phyloP scores from a whole-genome alignment of 1,140 invertebrate genomes.

The Tetragnatha versicolor region DNA sequence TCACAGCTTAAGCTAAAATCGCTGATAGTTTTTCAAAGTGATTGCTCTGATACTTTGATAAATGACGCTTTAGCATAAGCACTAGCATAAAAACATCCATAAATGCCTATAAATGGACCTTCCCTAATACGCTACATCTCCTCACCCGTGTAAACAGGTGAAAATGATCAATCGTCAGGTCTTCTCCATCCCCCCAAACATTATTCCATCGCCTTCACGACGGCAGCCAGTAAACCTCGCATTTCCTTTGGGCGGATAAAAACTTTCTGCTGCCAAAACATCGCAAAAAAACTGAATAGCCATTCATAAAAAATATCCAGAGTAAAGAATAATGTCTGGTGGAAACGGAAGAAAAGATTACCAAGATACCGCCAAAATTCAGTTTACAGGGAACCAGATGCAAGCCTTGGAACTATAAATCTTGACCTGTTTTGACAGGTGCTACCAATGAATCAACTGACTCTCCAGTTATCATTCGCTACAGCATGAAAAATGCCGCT shows the following conservation, averaged over 20 bases:
- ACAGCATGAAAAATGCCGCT: slow-evolving; percentile 33
- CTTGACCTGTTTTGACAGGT: slow-evolving; percentile 50
- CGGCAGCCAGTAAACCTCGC: neutral
- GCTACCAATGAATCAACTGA: slow-evolving; percentile 40
- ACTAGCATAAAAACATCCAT: no score
- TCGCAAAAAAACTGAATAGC: slow-evolving; percentile 2
- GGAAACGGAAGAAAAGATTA: slow-evolving; percentile 35
- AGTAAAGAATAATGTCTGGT: neutral
- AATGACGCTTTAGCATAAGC: no score
- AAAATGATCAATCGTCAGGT: neutral
- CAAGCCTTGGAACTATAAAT: slow-evolving; percentile 39
- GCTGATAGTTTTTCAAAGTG: no score
- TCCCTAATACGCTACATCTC: no score
- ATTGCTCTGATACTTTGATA: no score
- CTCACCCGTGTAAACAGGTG: neutral
- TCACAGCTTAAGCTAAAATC: no score
- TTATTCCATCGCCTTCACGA: neutral
- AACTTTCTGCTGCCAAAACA: slow-evolving; percentile 37
- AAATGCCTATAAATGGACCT: no score
- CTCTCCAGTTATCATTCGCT: slow-evolving; percentile 42
- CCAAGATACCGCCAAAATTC: slow-evolving; percentile 34
- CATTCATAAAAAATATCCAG: slow-evolving; percentile 9
- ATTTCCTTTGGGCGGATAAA: slow-evolving; percentile 14
- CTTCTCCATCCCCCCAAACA: neutral
- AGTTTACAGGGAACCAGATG: slow-evolving; percentile 39